Evolutionary conservation across 2,113 vertebrate genomes (phyloP).

Genomic region (Eidolon helvum): DNA sequence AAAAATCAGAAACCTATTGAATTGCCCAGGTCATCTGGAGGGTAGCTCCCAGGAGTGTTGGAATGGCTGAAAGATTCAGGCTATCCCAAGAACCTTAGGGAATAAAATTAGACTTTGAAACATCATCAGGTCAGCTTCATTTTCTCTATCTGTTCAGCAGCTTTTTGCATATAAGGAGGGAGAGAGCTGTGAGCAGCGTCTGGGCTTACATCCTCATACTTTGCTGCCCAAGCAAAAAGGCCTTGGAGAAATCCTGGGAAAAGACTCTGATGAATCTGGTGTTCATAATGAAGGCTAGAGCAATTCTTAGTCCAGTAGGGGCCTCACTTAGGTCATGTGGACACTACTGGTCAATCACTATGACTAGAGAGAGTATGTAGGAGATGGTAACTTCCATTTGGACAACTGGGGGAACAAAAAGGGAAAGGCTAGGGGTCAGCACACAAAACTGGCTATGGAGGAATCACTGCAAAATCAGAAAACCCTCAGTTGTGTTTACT

Average conservation of each 20-base stretch:
- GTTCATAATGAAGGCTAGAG: not conserved
- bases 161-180: not conserved
- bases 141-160: not conserved
- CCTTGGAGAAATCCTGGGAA: not conserved
- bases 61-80: not conserved
- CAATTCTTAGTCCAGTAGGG: not conserved
- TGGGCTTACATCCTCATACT: not conserved
- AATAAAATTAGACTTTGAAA: conserved; percentile 21
- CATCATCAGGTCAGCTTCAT: not conserved
- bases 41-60: not conserved
- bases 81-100: not conserved
- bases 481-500: not conserved
- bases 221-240: not conserved
- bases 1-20: conserved; percentile 22
- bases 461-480: not conserved
- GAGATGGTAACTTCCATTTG: not conserved
- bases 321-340: not conserved
- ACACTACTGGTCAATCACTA: not conserved
- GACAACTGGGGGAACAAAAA: not conserved
- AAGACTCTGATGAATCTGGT: not conserved
- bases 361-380: not conserved
- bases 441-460: not conserved
- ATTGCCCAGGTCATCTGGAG: not conserved
- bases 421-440: not conserved
- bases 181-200: not conserved